Base-by-base conservation (phyloP, 2,113 vertebrate genomes). In the Coptodon bakossiorum region DNA sequence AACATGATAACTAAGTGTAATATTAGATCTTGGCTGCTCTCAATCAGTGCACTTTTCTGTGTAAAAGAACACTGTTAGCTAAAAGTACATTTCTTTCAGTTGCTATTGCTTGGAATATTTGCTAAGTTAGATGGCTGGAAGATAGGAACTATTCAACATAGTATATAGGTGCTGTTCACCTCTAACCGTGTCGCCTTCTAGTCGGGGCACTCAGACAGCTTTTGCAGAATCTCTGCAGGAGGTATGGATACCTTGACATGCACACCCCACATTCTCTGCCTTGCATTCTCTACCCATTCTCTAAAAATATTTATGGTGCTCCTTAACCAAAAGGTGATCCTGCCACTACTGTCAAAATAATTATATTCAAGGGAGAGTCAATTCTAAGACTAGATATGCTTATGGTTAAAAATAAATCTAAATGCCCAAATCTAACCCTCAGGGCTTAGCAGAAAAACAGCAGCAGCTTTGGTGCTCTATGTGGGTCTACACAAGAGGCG, bases 1-100 rank as follows among this genome's bases (percentile, higher is more conserved):
- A 87, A 83, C 24, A 56, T 27, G 68, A 83, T 88, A 78, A 86
- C n/a, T 86, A 88, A 91, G 82, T 56, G 71, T 76, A 36, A 66
- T 38, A 59, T 59, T 83, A 86, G 88, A 82, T 89, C 19, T 40
- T 61, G 54, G 66, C 80, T 38, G 34, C 40, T 84, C 40, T 82
- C 71, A 86, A 36, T 88, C 63, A 82, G 52, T 66, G 52, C 17
- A 85, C 81, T 73, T 86, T 81, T 86, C 73, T 57, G 50, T 80
- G 27, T 63, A 50, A 91, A 93, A 13, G 19, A 88, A 88, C 22
- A 36, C 24, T 31, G n/a, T 9, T 71, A 45, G 22, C 40, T 17
- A 83, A 81, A 93, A 87, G 9, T 53, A 12, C 56, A 12, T 24
- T 54, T 76, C 14, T 24, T 61, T 61, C 19, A 4, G 17, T 29